Percentiles rank a stretch among this genome's conserved stretches.
Conservation (phyloP, 1,140 invertebrate genomes). For the Chironomus striatipennis region DNA sequence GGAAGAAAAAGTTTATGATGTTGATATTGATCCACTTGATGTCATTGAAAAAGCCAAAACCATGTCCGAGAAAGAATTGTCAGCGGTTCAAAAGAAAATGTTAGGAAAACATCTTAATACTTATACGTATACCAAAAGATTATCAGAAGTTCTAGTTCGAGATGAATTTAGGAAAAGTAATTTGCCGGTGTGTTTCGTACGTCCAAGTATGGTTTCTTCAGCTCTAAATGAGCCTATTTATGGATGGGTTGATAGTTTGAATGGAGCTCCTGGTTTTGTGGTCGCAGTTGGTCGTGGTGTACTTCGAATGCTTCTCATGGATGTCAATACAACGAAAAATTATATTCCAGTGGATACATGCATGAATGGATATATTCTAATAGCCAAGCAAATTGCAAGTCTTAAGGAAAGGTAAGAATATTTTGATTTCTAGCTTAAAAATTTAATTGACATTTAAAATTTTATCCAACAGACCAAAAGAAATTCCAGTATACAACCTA, state of each 20-base stretch:
- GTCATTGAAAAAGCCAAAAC: constrained; percentile 58
- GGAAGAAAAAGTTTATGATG: constrained; percentile 56
- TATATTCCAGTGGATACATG: constrained; percentile 80
- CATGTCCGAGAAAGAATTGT: constrained; percentile 57
- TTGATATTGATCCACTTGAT: constrained; percentile 55
- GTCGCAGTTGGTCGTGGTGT: constrained; percentile 77
- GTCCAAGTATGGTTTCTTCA: constrained; percentile 59
- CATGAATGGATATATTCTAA: constrained; percentile 68
- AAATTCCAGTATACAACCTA: constrained; percentile 65
- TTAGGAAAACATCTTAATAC: constrained; percentile 63
- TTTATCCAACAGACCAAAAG: constrained; percentile 46
- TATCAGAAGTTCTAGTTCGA: constrained; percentile 56
- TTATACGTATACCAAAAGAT: constrained; percentile 64
- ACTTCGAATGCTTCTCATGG: constrained; percentile 73
- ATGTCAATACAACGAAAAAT: constrained; percentile 54
- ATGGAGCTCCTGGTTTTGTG: constrained; percentile 69
- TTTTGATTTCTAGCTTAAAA: too few relatives aligned
- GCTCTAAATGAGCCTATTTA: constrained; percentile 45
- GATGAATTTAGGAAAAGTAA: constrained; percentile 48
- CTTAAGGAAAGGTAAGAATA: constrained; percentile 28
- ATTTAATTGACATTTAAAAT: too few relatives aligned
- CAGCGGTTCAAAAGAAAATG: constrained; percentile 54
- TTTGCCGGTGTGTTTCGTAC: constrained; percentile 53
- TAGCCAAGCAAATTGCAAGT: constrained; percentile 50
- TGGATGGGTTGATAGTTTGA: constrained; percentile 81